phyloP scores from a whole-genome alignment of 2,888 invertebrate genomes.

The Chaetoderma sp. region DNA sequence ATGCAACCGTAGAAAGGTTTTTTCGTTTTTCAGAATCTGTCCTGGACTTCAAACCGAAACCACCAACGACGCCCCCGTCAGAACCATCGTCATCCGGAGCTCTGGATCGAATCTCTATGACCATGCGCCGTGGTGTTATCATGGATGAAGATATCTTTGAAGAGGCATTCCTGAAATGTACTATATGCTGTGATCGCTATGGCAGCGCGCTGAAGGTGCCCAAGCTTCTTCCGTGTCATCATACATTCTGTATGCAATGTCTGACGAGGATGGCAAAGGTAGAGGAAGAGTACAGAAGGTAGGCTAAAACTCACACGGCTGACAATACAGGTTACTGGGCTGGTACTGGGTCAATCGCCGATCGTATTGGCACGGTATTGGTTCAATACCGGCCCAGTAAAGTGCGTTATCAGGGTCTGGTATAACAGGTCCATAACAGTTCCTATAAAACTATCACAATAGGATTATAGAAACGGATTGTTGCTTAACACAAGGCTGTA shows the following conservation, averaged over 20 bases:
- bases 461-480: too few species aligned
- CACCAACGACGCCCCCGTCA: too few species aligned
- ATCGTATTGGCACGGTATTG: slow-evolving; percentile 35
- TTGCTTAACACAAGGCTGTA: too few species aligned
- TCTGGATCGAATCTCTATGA: slow-evolving; percentile 13
- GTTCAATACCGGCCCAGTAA: too few species aligned
- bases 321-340: too few species aligned
- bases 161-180: slow-evolving; percentile 52
- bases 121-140: slow-evolving; percentile 46
- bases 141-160: slow-evolving; percentile 56
- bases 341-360: too few species aligned
- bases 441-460: too few species aligned
- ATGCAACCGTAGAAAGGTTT: too few species aligned
- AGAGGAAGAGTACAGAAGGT: slow-evolving; percentile 47
- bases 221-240: slow-evolving; percentile 57
- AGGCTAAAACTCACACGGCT: slow-evolving; percentile 34
- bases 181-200: slow-evolving; percentile 51
- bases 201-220: slow-evolving; percentile 40
- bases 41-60: too few species aligned
- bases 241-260: slow-evolving; percentile 52
- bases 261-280: slow-evolving; percentile 42
- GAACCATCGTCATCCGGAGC: not conserved
- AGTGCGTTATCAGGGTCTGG: too few species aligned
- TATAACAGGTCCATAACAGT: too few species aligned
- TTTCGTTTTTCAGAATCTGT: too few species aligned